A percentile compares a stretch with the other conserved stretches of the same genome.
These are phyloP conservation scores for Emydocephalus ijimae DNA, from an alignment of 2,113 vertebrate species.

Conservation along the genomic window DNA sequence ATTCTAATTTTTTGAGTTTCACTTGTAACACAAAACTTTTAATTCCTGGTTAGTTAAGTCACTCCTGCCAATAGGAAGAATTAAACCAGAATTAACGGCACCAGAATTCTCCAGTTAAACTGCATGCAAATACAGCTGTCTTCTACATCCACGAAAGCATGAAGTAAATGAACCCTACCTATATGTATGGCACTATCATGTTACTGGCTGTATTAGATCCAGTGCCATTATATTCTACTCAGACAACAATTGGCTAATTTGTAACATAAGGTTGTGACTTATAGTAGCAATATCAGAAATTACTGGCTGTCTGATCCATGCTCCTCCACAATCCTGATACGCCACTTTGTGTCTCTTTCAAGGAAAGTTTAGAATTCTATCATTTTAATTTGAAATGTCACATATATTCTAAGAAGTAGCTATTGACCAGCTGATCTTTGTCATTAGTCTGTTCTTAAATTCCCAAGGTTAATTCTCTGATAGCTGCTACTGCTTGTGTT, in stretches of 20 bases:
- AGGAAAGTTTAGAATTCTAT: background rate
- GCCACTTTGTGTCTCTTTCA: background rate
- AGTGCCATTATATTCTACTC: background rate
- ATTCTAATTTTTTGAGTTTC: no score
- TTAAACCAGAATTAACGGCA: background rate
- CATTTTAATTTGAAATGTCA: background rate
- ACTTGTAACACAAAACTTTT: background rate
- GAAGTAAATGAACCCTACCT: background rate
- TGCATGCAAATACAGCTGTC: background rate
- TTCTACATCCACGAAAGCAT: background rate
- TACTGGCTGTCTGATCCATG: background rate
- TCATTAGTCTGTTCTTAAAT: slow-evolving; percentile 30
- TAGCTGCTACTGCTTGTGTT: slow-evolving; percentile 38
- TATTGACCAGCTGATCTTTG: slow-evolving; percentile 49
- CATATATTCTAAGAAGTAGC: slow-evolving; percentile 2
- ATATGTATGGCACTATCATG: background rate
- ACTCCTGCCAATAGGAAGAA: background rate
- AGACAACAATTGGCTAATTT: background rate
- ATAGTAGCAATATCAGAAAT: background rate
- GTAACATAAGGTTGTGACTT: background rate
- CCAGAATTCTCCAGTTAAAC: background rate
- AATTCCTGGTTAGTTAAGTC: background rate
- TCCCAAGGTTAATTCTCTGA: slow-evolving; percentile 45
- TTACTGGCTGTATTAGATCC: background rate
- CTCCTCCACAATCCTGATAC: background rate